Evolutionary conservation across 2,113 vertebrate genomes (phyloP).

Genomic region (Lophura nycthemera): DNA sequence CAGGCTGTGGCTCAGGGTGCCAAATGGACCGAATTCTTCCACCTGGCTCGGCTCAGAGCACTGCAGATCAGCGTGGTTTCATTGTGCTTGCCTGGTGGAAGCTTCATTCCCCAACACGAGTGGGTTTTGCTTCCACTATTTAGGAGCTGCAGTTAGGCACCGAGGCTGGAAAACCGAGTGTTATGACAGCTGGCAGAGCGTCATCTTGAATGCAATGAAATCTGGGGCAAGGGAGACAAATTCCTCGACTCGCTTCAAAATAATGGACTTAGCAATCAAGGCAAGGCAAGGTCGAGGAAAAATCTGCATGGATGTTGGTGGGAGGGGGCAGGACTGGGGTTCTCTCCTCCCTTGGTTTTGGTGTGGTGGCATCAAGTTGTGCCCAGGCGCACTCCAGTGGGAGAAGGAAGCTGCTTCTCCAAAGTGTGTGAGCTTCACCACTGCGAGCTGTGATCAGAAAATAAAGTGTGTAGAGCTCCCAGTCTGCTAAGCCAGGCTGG

Average conservation of each 20-base stretch:
- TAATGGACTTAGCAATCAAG: neutral
- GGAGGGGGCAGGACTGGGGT: neutral
- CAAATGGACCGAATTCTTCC: neutral
- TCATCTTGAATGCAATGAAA: neutral
- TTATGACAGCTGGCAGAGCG: neutral
- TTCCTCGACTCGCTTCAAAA: neutral
- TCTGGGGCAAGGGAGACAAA: neutral
- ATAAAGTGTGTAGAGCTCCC: neutral
- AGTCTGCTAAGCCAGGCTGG: too few relatives aligned
- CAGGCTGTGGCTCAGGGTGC: neutral
- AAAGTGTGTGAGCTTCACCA: neutral
- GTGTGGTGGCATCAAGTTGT: neutral
- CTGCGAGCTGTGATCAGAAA: neutral
- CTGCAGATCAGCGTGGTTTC: neutral
- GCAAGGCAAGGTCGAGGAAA: neutral
- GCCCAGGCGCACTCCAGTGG: fast-evolving
- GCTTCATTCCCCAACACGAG: fast-evolving
- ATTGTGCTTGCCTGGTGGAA: fast-evolving
- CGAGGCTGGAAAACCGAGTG: neutral
- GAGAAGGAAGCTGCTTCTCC: neutral
- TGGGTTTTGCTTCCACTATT: neutral
- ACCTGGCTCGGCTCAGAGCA: neutral
- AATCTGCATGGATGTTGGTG: neutral
- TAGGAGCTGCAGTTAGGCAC: neutral
- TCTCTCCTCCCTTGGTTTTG: neutral